Conservation (phyloP, 2,888 invertebrate species). For the Chloroclystis v-ata region DNA sequence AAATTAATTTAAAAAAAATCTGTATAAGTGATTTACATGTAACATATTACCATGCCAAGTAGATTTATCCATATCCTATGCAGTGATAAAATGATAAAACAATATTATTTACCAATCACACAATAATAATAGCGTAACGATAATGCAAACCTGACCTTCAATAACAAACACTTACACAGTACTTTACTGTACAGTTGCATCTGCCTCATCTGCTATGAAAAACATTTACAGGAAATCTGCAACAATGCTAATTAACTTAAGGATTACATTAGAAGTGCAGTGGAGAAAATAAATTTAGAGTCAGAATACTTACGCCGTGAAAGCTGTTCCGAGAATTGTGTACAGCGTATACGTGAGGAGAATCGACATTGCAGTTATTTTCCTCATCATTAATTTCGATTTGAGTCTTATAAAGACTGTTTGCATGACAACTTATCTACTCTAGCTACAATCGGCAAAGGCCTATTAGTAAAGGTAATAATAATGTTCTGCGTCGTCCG, state of each 20-base stretch:
- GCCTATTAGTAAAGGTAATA: no score
- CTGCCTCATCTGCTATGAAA: constrained; percentile 37
- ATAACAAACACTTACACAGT: constrained; percentile 48
- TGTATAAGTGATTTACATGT: no score
- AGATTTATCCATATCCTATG: constrained; percentile 8
- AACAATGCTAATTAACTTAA: background rate
- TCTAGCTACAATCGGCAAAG: constrained; percentile 3
- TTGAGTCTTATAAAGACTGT: constrained; percentile 33
- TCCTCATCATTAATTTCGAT: constrained; percentile 44
- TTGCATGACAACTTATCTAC: constrained; percentile 33
- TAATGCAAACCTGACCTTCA: constrained; percentile 63
- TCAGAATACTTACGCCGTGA: constrained; percentile 58
- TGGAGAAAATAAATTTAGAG: constrained; percentile 51
- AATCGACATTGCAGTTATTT: constrained; percentile 50
- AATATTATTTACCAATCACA: constrained; percentile 39
- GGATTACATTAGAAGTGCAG: constrained; percentile 35
- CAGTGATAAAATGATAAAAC: constrained; percentile 29
- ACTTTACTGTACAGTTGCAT: constrained; percentile 40
- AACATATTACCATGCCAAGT: no score
- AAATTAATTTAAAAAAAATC: no score
- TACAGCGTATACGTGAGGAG: constrained; percentile 46
- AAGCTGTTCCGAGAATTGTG: constrained; percentile 63
- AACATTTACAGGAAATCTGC: background rate
- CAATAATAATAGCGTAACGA: constrained; percentile 46
- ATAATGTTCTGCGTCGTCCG: no score